phyloP scores from a whole-genome alignment of 2,797 vertebrate genomes.

The Epinephelus awoara region DNA sequence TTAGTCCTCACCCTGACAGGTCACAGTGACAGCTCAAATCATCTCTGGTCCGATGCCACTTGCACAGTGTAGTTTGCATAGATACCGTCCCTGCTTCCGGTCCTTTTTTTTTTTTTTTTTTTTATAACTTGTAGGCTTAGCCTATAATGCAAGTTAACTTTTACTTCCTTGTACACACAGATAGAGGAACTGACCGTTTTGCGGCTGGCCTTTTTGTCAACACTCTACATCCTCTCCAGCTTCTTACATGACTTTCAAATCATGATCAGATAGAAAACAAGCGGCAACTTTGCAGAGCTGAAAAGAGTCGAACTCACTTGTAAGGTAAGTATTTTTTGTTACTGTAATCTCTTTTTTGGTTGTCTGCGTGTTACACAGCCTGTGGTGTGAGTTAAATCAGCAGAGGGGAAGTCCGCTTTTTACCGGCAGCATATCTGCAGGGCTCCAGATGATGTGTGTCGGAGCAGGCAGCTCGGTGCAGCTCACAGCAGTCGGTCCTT shows the following conservation, averaged over 20 bases:
- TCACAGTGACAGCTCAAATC: not conserved
- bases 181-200: conserved; percentile 88
- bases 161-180: conserved; percentile 86
- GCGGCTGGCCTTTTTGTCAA: conserved; percentile 62
- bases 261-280: conserved; percentile 62
- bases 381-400: not conserved
- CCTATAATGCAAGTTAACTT: conserved; percentile 80
- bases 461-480: too few species aligned
- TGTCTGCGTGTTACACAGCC: not conserved
- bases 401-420: conserved; percentile 58
- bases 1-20: not conserved
- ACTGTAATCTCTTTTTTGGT: fast-evolving
- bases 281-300: conserved; percentile 8
- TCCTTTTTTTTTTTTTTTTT: conserved; percentile 41
- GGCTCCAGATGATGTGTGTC: not conserved
- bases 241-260: conserved; percentile 52
- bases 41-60: conserved; percentile 36
- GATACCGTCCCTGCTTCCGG: conserved; percentile 84
- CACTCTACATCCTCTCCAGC: conserved; percentile 52
- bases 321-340: conserved; percentile 66
- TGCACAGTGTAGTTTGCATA: conserved; percentile 83
- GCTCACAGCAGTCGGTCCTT: too few species aligned
- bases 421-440: conserved; percentile 22
- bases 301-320: conserved; percentile 13
- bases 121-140: conserved; percentile 64